Evolutionary conservation across 2,888 invertebrate species (phyloP).

Genomic region (Aplocera efformata): DNA sequence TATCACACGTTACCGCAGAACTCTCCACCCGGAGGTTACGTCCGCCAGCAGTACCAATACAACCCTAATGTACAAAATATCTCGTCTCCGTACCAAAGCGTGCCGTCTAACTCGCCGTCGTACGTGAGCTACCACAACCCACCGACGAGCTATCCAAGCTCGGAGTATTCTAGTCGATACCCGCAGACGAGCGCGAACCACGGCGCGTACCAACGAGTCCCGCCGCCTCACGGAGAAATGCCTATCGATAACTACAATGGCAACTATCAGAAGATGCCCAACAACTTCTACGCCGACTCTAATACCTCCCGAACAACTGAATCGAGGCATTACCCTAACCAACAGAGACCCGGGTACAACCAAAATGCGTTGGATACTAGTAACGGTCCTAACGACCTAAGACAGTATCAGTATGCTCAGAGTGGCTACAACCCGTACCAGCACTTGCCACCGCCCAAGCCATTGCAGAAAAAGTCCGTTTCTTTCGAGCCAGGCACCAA

Average conservation of each 20-base stretch:
- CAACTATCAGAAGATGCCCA: slow-evolving; percentile 65
- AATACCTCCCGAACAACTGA: slow-evolving; percentile 43
- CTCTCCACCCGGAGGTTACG: slow-evolving; percentile 45
- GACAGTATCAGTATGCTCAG: slow-evolving; percentile 57
- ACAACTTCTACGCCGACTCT: slow-evolving; percentile 59
- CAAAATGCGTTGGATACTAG: slow-evolving; percentile 50
- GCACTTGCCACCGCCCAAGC: slow-evolving; percentile 81
- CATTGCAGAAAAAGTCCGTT: slow-evolving; percentile 84
- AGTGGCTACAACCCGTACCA: slow-evolving; percentile 81
- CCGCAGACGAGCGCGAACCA: slow-evolving; percentile 67
- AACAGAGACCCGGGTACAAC: slow-evolving; percentile 63
- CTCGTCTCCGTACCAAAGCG: slow-evolving; percentile 68
- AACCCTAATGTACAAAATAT: slow-evolving; percentile 40
- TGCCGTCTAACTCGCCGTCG: slow-evolving; percentile 70
- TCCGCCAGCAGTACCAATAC: slow-evolving; percentile 42
- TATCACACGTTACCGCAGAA: slow-evolving; percentile 66
- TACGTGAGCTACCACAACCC: slow-evolving; percentile 74
- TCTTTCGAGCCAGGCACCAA: slow-evolving; percentile 88
- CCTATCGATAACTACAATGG: slow-evolving; percentile 59
- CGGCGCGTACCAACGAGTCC: slow-evolving; percentile 81
- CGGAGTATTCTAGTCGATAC: slow-evolving; percentile 76
- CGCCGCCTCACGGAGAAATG: slow-evolving; percentile 77
- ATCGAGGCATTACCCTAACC: slow-evolving; percentile 56
- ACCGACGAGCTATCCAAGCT: slow-evolving; percentile 71
- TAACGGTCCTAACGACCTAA: slow-evolving; percentile 43